Percentiles rank a stretch among this genome's conserved stretches.
Evolutionary conservation across 2,797 vertebrate species (phyloP).

Genomic region (Urosaurus nigricauda): DNA sequence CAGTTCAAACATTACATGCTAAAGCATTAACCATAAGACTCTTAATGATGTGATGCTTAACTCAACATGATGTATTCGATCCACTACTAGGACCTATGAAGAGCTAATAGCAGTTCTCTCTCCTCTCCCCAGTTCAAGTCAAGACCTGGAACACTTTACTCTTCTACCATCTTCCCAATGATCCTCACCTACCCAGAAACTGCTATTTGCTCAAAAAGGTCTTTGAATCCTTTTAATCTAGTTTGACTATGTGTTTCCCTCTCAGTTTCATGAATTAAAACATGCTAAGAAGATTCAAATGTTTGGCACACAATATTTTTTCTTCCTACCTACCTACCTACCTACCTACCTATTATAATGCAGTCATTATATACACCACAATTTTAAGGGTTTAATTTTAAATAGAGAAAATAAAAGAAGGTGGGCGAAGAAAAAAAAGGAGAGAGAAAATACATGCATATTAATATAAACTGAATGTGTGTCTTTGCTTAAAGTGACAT

Average conservation of each 20-base stretch:
- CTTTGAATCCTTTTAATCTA: background rate
- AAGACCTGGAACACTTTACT: background rate
- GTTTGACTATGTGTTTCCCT: background rate
- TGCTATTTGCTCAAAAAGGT: background rate
- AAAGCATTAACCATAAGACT: background rate
- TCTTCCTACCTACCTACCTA: too few species aligned
- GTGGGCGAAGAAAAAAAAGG: too few species aligned
- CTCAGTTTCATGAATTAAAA: background rate
- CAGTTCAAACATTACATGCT: background rate
- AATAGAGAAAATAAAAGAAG: too few species aligned
- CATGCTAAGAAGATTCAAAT: background rate
- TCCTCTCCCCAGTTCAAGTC: background rate
- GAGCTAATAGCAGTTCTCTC: background rate
- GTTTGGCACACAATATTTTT: background rate
- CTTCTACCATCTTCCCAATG: background rate
- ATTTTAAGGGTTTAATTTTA: too few species aligned
- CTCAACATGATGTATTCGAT: background rate
- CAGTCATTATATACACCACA: too few species aligned
- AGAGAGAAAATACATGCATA: too few species aligned
- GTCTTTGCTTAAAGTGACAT: too few species aligned
- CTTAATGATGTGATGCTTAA: background rate
- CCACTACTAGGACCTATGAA: background rate
- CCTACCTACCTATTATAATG: too few species aligned
- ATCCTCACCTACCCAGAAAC: background rate
- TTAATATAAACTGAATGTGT: too few species aligned